Base-by-base conservation (phyloP, 2,797 vertebrate species). In the Gallirallus australis region DNA sequence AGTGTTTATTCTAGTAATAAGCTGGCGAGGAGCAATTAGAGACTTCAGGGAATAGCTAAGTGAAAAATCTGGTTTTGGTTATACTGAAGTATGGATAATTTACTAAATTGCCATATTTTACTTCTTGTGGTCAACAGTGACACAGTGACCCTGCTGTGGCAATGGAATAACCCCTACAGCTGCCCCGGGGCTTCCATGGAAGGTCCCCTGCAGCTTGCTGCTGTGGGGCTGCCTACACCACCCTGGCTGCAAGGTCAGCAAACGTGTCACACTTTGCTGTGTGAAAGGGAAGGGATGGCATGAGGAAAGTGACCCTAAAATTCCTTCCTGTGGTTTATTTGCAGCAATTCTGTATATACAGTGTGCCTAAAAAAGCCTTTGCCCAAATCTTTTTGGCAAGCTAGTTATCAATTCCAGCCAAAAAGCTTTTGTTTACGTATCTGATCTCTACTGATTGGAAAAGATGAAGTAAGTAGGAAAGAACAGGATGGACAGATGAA, bases 381-480 rank as follows among this genome's bases (percentile, higher is more conserved):
- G 31, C 72, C 56, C 80, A 84, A 59, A 89, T 81, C 48, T 92
- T 19, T 78, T 50, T 89, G 78, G 30, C 71, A 91, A 79, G 53
- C 33, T 91, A 71, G 20, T 80, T 71, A 94, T 28, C 56, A 77
- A 83, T 93, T 95, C 37, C 87, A 95, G 82, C 83, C 79, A 76
- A 9, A 92, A 97, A 75, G 71, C 19, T 54, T 45, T 59, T 63
- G 59, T 81, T 87, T 96, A 60, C 7, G 3, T 94, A 77, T 90
- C 71, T 96, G 48, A 94, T 96, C 54, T 93, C 27, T 91, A 79
- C 82, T 89, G 89, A 94, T 75, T 4, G 50, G 88, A 96, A 95
- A 96, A 94, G 91, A 88, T 91, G 84, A 95, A 87, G 90, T 90
- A 87, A 95, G 61, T 86, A 80, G 77, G 65, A 80, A 91, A 95